Conservation (phyloP, 1,140 invertebrate genomes). For the Drosophila pandora region DNA sequence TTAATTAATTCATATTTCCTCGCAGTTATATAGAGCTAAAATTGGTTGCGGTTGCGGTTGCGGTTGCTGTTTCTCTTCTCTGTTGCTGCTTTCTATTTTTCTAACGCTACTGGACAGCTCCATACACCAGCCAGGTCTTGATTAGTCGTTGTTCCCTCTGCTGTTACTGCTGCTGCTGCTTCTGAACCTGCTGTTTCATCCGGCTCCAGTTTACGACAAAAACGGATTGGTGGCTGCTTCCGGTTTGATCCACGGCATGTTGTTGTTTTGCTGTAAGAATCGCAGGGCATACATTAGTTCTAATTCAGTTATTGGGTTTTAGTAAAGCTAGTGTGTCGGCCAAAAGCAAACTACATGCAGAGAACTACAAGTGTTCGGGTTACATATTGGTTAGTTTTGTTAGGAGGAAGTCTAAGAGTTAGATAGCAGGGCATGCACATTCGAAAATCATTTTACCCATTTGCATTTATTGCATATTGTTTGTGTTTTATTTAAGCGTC, state of each 20-base stretch:
- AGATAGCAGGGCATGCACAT: conserved; percentile 71
- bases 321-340: background rate
- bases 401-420: conserved; percentile 17
- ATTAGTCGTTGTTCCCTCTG: conserved; percentile 28
- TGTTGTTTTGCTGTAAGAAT: conserved; percentile 76
- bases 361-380: conserved; percentile 6
- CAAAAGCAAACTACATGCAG: conserved; percentile 33
- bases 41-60: conserved; percentile 21
- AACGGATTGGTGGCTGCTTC: conserved; percentile 83
- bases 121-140: conserved; percentile 21
- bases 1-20: conserved; percentile 70
- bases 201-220: conserved; percentile 72
- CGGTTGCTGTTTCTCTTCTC: background rate
- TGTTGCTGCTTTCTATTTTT: conserved; percentile 14
- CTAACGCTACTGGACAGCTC: conserved; percentile 21
- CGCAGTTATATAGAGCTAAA: conserved; percentile 39
- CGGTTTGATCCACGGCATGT: conserved; percentile 82
- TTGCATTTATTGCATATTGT: conserved; percentile 76
- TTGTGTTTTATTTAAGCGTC: conserved; percentile 84
- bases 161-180: conserved; percentile 34
- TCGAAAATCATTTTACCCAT: conserved; percentile 82
- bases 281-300: background rate
- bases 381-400: conserved; percentile 14
- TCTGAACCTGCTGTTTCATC: conserved; percentile 15
- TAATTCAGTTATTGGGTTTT: background rate